Percentiles rank a stretch among this genome's conserved stretches.
These are phyloP conservation scores for Vultur gryphus DNA, from an alignment of 2,797 vertebrate species.

Conservation along the genomic window DNA sequence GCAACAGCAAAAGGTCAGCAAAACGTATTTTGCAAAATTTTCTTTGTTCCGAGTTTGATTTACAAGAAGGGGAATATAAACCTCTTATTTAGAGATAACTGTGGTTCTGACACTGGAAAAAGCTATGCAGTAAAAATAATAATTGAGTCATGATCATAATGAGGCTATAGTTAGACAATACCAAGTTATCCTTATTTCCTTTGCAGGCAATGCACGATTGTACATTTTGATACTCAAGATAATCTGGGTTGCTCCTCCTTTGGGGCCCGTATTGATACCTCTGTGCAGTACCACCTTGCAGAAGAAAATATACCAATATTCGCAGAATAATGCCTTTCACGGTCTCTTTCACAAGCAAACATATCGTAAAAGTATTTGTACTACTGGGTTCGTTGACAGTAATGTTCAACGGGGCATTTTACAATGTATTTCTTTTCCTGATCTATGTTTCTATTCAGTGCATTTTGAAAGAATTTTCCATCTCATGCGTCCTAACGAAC, in stretches of 20 bases:
- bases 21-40: background rate
- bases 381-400: fast-evolving
- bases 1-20: background rate
- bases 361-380: background rate
- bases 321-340: background rate
- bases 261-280: background rate
- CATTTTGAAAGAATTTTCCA: background rate
- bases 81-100: background rate
- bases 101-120: background rate
- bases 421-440: background rate
- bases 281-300: background rate
- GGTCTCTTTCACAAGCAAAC: background rate
- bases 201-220: background rate
- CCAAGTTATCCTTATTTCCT: background rate
- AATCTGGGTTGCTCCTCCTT: background rate
- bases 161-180: background rate
- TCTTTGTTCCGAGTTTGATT: background rate
- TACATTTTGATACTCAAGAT: background rate
- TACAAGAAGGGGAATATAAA: background rate
- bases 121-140: background rate
- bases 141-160: background rate
- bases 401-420: background rate
- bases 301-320: background rate
- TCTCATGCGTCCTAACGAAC: background rate
- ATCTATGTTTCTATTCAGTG: background rate